A percentile compares a stretch with the other conserved stretches of the same genome.
Evolutionary conservation across 1,140 invertebrate genomes (phyloP).

Genomic region (Drosophila tsacasi): DNA sequence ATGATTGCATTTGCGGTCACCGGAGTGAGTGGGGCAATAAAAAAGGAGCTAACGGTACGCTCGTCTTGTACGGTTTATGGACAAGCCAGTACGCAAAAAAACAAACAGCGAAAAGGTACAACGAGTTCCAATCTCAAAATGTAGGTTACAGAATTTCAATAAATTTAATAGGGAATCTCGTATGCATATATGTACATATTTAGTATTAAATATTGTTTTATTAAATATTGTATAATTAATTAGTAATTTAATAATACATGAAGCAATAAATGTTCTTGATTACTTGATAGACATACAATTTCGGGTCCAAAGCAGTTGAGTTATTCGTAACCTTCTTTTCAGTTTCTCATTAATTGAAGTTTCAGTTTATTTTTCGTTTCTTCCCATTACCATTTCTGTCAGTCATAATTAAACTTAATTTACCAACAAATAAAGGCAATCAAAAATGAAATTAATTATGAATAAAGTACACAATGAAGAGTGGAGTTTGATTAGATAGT

Average conservation of each 20-base stretch:
- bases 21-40: constrained; percentile 14
- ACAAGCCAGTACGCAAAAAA: constrained; percentile 13
- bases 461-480: constrained; percentile 18
- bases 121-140: neutral
- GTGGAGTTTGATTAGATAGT: constrained; percentile 28
- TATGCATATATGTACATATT: neutral
- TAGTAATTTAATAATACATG: neutral
- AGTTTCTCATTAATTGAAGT: constrained; percentile 16
- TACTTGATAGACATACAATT: neutral
- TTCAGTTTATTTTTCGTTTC: constrained; percentile 18
- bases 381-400: constrained; percentile 33
- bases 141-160: neutral
- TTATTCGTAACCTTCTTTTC: neutral
- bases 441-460: constrained; percentile 30
- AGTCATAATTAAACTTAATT: constrained; percentile 50
- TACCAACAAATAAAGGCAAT: constrained; percentile 5
- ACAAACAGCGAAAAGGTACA: neutral
- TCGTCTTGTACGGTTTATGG: constrained; percentile 34
- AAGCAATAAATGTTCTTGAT: neutral
- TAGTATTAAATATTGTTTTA: no score
- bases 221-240: neutral
- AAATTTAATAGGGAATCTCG: neutral
- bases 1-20: constrained; percentile 70
- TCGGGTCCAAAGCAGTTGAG: neutral
- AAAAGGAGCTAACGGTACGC: constrained; percentile 46